Conservation (phyloP, 1,140 invertebrate species). For the Penaeus japonicus region DNA sequence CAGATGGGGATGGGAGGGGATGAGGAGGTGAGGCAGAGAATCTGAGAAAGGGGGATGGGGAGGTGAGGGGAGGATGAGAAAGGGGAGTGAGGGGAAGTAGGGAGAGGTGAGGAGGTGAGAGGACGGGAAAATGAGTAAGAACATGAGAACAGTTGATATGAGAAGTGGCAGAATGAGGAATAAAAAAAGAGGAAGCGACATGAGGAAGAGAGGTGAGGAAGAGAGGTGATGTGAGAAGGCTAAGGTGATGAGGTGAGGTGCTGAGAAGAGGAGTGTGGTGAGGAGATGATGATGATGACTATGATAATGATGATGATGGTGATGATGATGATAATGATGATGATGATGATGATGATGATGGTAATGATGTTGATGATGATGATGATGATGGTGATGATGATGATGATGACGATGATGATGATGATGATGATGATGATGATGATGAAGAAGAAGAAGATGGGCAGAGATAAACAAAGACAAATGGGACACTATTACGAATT, state of each 20-base stretch:
- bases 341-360: too few species aligned
- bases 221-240: background rate
- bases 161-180: background rate
- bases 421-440: too few species aligned
- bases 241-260: too few species aligned
- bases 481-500: too few species aligned
- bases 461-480: too few species aligned
- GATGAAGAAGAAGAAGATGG: too few species aligned
- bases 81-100: background rate
- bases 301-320: background rate
- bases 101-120: background rate
- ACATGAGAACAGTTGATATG: background rate
- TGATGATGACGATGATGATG: too few species aligned
- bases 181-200: constrained; percentile 2
- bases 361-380: too few species aligned
- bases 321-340: too few species aligned
- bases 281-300: background rate
- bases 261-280: background rate
- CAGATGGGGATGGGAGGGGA: background rate
- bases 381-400: too few species aligned
- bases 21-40: background rate
- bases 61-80: background rate
- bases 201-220: constrained; percentile 16
- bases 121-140: background rate
- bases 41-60: background rate